phyloP scores from a whole-genome alignment of 2,797 vertebrate genomes.

The Fistularia commersonii region DNA sequence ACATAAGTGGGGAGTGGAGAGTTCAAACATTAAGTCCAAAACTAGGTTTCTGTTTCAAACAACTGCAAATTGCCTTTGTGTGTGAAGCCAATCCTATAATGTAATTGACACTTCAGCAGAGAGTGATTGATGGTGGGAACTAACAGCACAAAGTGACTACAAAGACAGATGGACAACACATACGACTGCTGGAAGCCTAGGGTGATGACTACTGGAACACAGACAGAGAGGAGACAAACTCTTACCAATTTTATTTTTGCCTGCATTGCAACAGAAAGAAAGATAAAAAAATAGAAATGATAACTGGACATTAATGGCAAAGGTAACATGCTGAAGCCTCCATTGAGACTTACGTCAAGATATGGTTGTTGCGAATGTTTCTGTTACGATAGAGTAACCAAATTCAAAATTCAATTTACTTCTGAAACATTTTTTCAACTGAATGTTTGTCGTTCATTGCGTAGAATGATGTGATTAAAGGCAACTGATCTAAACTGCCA shows the following conservation, averaged over 20 bases:
- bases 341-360: too few relatives aligned
- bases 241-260: constrained; percentile 89
- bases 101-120: constrained; percentile 50
- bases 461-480: too few relatives aligned
- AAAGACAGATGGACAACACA: constrained; percentile 30
- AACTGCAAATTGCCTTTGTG: constrained; percentile 13
- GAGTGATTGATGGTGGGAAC: constrained; percentile 58
- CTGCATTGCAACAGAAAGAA: constrained; percentile 71
- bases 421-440: too few relatives aligned
- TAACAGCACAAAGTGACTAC: constrained; percentile 34
- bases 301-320: neutral
- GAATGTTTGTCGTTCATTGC: too few relatives aligned
- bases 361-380: too few relatives aligned
- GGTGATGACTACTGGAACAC: constrained; percentile 39
- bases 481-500: too few relatives aligned
- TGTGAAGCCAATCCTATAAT: constrained; percentile 1
- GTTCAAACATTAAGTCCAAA: constrained; percentile 5
- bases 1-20: too few relatives aligned
- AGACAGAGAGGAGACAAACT: constrained; percentile 38
- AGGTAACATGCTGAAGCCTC: neutral
- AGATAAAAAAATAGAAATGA: constrained; percentile 46
- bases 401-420: too few relatives aligned
- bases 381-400: too few relatives aligned
- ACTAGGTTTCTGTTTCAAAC: constrained; percentile 25
- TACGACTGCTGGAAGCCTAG: constrained; percentile 25